Evolutionary conservation across 2,888 invertebrate species (phyloP).

Genomic region (Thera britannica): DNA sequence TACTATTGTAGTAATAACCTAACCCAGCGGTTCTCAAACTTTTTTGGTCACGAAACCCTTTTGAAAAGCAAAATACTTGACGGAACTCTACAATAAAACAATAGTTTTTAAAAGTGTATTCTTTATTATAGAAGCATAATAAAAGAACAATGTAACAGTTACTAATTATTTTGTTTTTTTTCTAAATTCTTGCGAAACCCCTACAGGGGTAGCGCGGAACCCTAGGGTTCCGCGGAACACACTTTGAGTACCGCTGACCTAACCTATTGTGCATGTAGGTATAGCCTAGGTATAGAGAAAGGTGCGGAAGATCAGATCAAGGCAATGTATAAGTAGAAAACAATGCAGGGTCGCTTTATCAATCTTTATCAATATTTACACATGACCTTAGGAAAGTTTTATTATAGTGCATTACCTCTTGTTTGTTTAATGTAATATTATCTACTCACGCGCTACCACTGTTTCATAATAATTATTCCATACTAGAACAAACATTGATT

Average conservation of each 20-base stretch:
- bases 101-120: too few relatives aligned
- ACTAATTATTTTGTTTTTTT: too few relatives aligned
- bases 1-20: neutral
- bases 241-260: too few relatives aligned
- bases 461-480: neutral
- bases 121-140: too few relatives aligned
- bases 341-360: conserved; percentile 75
- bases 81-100: too few relatives aligned
- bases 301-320: conserved; percentile 50
- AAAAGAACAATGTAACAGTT: too few relatives aligned
- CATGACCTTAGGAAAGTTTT: conserved; percentile 65
- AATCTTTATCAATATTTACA: conserved; percentile 64
- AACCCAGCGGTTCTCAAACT: too few relatives aligned
- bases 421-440: conserved; percentile 10
- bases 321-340: conserved; percentile 48
- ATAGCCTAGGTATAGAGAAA: conserved; percentile 15
- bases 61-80: too few relatives aligned
- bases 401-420: conserved; percentile 39
- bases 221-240: too few relatives aligned
- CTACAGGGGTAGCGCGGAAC: too few relatives aligned
- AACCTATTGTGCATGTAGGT: neutral
- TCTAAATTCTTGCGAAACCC: too few relatives aligned
- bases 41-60: too few relatives aligned
- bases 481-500: neutral
- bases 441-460: neutral